Conservation (phyloP, 2,888 invertebrate genomes). For the Lycocerus yunnanus region DNA sequence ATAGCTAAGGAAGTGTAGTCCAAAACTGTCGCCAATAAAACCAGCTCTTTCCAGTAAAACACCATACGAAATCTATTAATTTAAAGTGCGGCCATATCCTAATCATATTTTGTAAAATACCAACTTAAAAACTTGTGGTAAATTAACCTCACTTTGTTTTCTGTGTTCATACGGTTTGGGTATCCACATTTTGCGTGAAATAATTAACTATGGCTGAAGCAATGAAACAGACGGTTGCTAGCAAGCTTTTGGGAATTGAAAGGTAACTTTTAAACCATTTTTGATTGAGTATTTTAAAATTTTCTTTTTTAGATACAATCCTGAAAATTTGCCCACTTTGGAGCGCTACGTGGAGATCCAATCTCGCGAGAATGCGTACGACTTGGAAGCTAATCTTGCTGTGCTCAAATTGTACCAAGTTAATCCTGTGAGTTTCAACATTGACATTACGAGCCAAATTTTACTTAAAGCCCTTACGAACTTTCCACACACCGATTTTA, state of each 20-base stretch:
- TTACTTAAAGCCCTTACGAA: slow-evolving; percentile 95
- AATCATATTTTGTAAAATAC: background rate
- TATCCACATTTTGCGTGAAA: background rate
- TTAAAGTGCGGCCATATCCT: too few species aligned
- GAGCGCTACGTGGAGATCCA: slow-evolving; percentile 94
- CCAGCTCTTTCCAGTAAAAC: too few species aligned
- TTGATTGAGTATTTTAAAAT: background rate
- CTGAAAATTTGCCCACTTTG: slow-evolving; percentile 87
- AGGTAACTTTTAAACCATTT: slow-evolving; percentile 63
- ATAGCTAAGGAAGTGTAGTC: too few species aligned
- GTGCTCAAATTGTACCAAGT: slow-evolving; percentile 97
- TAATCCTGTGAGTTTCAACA: slow-evolving; percentile 85
- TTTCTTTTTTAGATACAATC: slow-evolving; percentile 84
- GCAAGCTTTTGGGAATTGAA: slow-evolving; percentile 90
- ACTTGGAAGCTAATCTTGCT: slow-evolving; percentile 95
- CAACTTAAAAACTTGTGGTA: background rate
- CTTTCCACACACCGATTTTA: slow-evolving; percentile 96
- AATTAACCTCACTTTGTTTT: background rate
- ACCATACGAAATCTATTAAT: too few species aligned
- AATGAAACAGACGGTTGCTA: slow-evolving; percentile 84
- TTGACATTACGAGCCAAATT: slow-evolving; percentile 85
- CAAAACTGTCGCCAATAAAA: too few species aligned
- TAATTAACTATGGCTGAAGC: slow-evolving; percentile 70
- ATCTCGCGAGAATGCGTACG: slow-evolving; percentile 90
- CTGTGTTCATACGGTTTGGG: background rate